Evolutionary conservation across 1,140 invertebrate genomes (phyloP), one percentile per base, ranked within the genome.

Genomic region (Neelides sp.): DNA sequence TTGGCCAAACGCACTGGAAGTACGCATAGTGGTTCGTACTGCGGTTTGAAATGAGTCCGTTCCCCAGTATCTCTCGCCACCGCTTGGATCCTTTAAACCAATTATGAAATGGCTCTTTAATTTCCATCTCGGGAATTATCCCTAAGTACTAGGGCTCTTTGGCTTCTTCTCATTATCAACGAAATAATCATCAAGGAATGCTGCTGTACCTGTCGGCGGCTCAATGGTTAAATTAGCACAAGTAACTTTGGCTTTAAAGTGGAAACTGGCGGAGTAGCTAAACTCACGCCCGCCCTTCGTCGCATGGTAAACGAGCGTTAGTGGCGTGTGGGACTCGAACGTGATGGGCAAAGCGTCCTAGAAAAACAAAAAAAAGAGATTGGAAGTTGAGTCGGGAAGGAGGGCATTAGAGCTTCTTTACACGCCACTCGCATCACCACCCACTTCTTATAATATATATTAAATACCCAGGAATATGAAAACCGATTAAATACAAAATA

Each of bases 261-360:
- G 42, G 32, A 60, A 60, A 24, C 45, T 41, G 19, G 52, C 58
- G 5, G 58, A 54, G 35, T 60, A 60, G 44, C 51, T 60, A 28
- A 60, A 60, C 28, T 56, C 58, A 10, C 48, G 44, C 34, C 58
- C 50, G 23, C 48, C 50, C 35, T 54, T 50, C 12, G 57, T 59
- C 10, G 57, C 57, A 37, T 59, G 58, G 41, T 56, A 60, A 20
- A 60, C 54, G 15, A 60, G 52, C 4, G 54, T 60, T 36, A 60
- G 36, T 20, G 51, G 54, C 13, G 48, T 45, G 26, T 51, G 48
- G 30, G 58, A 50, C 22, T 56, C 54, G 47, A 60, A 60, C 15
- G 51, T 54, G 50, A 60, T 53, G 10, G 58, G 58, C 12, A 60
- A 48, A 27, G 37, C 41, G 30, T 56, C 54, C 54, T 60, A 39